These are phyloP conservation scores for Phaethon lepturus DNA, from an alignment of 2,113 vertebrate species.

Conservation along the genomic window DNA sequence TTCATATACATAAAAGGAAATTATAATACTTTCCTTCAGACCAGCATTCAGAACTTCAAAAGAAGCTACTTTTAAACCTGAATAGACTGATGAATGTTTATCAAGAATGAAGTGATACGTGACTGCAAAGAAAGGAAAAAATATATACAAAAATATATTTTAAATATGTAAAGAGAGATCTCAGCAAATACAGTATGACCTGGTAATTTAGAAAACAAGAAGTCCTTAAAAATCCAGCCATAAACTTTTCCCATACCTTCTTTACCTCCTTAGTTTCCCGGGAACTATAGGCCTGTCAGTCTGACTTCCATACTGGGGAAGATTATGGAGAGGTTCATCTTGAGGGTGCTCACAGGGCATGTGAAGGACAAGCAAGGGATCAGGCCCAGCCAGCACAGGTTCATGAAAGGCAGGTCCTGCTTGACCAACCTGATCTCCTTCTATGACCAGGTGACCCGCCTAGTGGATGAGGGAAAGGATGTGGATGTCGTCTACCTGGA, in stretches of 20 bases:
- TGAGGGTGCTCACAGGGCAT: no score
- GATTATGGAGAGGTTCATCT: no score
- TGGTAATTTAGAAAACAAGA: not conserved
- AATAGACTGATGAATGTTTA: constrained; percentile 10
- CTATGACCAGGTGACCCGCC: no score
- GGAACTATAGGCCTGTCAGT: no score
- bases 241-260: not conserved
- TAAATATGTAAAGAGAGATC: not conserved
- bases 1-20: not conserved
- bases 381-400: no score
- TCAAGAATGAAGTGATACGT: not conserved
- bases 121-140: not conserved
- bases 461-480: no score
- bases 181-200: not conserved
- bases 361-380: no score
- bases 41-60: constrained; percentile 7
- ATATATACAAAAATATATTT: not conserved
- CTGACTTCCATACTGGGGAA: no score
- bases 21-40: not conserved
- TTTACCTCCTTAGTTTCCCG: not conserved
- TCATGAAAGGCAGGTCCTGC: no score
- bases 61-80: not conserved
- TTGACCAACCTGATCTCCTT: no score
- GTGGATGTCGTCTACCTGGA: no score
- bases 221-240: not conserved